phyloP scores from a whole-genome alignment of 2,888 invertebrate genomes.

The Chrysotoxum bicinctum region DNA sequence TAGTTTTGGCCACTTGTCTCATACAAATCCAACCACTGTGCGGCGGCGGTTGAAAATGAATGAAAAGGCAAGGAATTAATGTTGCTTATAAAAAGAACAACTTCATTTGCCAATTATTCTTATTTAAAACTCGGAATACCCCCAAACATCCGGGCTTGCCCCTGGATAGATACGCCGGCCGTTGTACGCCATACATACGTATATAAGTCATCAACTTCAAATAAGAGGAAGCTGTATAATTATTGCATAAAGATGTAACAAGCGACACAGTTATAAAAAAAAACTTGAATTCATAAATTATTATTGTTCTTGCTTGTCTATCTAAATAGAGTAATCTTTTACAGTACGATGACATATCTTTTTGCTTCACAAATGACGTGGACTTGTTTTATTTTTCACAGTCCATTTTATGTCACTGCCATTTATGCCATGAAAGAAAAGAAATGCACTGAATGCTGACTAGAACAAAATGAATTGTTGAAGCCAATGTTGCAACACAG shows the following conservation, averaged over 20 bases:
- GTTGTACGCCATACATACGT: no score
- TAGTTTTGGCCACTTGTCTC: no score
- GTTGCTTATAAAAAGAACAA: no score
- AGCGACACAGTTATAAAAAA: not conserved
- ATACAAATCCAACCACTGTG: no score
- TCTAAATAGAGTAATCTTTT: not conserved
- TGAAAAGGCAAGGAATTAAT: no score
- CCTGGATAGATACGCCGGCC: no score
- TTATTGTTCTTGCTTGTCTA: conserved; percentile 1
- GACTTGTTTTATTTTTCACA: conserved; percentile 1
- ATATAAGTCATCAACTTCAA: not conserved
- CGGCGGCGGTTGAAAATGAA: no score
- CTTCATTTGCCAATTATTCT: no score
- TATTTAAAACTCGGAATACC: no score
- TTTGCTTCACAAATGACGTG: not conserved
- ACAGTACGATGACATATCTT: conserved; percentile 8
- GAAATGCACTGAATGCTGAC: not conserved
- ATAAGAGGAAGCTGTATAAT: not conserved
- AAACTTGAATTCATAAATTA: not conserved
- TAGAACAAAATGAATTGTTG: not conserved
- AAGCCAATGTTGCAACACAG: not conserved
- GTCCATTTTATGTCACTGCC: conserved; percentile 1
- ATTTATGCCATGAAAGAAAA: conserved; percentile 1
- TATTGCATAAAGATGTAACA: not conserved
- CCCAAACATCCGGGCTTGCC: no score